phyloP scores from a whole-genome alignment of 1,140 invertebrate genomes.

The Ips typographus region DNA sequence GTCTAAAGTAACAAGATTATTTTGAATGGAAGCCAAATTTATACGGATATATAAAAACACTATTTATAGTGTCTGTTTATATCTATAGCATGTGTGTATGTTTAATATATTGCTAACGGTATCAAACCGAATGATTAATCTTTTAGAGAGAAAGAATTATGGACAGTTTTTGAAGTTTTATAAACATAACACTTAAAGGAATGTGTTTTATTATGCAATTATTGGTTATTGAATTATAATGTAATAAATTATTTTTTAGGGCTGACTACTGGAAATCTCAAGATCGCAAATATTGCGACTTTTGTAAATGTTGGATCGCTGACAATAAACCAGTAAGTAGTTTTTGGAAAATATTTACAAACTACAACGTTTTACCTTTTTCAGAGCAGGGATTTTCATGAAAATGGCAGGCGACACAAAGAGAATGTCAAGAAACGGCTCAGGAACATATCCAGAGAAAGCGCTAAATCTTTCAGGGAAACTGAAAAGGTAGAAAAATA shows the following conservation, averaged over 20 bases:
- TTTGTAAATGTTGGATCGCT: constrained; percentile 97
- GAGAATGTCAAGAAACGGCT: constrained; percentile 89
- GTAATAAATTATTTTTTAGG: constrained; percentile 57
- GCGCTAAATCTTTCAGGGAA: constrained; percentile 74
- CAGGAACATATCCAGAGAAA: constrained; percentile 81
- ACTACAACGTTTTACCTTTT: constrained; percentile 39
- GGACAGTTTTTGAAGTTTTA: too few relatives aligned
- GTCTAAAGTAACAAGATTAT: constrained; percentile 17
- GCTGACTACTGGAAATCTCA: constrained; percentile 98
- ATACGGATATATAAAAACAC: neutral
- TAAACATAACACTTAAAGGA: neutral
- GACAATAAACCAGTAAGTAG: constrained; percentile 90
- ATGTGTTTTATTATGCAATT: constrained; percentile 33
- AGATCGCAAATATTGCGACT: constrained; percentile 93
- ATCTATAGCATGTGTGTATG: neutral
- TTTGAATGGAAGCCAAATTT: constrained; percentile 17
- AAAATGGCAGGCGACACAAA: constrained; percentile 90
- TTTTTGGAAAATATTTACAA: constrained; percentile 1
- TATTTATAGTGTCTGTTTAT: constrained; percentile 1
- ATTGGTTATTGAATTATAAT: neutral
- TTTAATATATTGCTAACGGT: too few relatives aligned
- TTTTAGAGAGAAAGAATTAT: too few relatives aligned
- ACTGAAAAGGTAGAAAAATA: constrained; percentile 60
- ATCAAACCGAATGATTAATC: too few relatives aligned
- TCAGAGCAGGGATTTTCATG: constrained; percentile 92